A percentile compares a stretch with the other conserved stretches of the same genome.
Conservation (phyloP, 2,113 vertebrate genomes). For the Puffinus mauretanicus region DNA sequence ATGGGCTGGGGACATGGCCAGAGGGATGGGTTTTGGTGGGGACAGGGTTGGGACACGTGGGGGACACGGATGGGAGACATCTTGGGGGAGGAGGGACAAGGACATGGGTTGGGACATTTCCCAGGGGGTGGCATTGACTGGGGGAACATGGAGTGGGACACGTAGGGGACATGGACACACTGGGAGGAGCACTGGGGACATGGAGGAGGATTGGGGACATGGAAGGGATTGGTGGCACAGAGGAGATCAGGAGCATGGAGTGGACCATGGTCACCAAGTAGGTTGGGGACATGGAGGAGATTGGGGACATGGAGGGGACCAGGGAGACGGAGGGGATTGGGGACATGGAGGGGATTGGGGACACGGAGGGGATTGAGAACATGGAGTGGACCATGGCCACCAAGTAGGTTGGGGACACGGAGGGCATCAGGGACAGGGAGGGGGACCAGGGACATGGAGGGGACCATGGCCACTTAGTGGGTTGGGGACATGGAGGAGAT, state of each 20-base stretch:
- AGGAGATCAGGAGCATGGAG: background rate
- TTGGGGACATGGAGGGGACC: background rate
- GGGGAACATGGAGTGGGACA: background rate
- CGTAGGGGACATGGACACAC: background rate
- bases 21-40: background rate
- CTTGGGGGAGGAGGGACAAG: background rate
- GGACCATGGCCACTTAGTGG: background rate
- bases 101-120: background rate
- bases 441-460: background rate
- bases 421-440: background rate
- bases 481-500: accelerated
- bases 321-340: accelerated
- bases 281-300: too few species aligned
- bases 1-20: background rate
- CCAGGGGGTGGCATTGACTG: background rate
- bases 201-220: too few species aligned
- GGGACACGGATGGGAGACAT: background rate
- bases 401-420: too few species aligned
- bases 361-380: background rate
- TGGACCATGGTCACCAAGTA: too few species aligned
- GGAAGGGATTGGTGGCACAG: background rate
- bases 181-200: background rate
- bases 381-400: accelerated
- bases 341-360: accelerated
- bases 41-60: accelerated